Evolutionary conservation across 2,888 invertebrate species (phyloP), one percentile per base, ranked within the genome.

Genomic region (Rhodophaea formosa): DNA sequence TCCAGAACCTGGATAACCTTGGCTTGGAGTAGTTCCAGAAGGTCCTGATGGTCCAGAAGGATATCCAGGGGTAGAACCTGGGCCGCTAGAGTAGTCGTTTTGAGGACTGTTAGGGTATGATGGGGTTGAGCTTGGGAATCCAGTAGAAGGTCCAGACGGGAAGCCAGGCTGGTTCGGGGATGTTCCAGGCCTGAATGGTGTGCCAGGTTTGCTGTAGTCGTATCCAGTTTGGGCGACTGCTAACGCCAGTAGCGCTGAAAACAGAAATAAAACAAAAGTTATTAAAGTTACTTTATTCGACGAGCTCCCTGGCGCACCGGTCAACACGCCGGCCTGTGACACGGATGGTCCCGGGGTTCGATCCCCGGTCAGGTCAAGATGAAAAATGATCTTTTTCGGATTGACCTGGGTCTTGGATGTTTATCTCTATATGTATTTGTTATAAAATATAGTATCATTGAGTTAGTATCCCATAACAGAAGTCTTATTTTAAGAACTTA

Each of bases 201-300:
- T 92, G 53, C 92, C 92, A 7, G 96, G 96, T 61, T 94, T 92
- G 63, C 94, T 94, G 83, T 96, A 96, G 64, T 93, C 93, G 77
- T 96, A 96, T 16, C 96, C 96, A 74, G 92, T 93, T 89, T 96
- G 95, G 43, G 87, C 87, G 51, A 75, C 69, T 46, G 77, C 75
- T 62, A 79, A 60, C 61, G 85, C 82, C 78, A 90, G 80, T 72
- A 90, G 68, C 68, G 83, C 90, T 90, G 87, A 53, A 88, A 87
- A 64, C n/a, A 69, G 62, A 68, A 16, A 35, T 16, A 16, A 39
- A n/a, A 39, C 1, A 39, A 1, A 39, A n/a, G 12, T 39, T 39
- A 39, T 6, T 39, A 23, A 23, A 23, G n/a, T n/a, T n/a, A n/a
- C n/a, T n/a, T n/a, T n/a, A n/a, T n/a, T n/a, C n/a, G n/a, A n/a